Evolutionary conservation across 2,113 vertebrate genomes (phyloP).

Genomic region (Phoxinus phoxinus): DNA sequence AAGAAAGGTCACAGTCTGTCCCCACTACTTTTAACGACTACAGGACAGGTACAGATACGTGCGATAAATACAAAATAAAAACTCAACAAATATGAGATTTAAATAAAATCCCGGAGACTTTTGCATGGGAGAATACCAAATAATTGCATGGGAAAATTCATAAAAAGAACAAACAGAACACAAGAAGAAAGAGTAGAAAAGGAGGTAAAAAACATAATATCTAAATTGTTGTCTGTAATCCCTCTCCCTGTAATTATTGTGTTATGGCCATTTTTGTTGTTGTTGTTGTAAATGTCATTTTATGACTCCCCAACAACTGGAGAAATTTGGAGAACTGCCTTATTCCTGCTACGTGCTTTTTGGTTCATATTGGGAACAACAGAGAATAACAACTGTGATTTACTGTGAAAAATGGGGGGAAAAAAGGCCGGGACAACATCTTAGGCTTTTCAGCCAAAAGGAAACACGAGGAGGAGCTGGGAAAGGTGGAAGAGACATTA

Average conservation of each 20-base stretch:
- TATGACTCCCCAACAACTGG: slow-evolving; percentile 12
- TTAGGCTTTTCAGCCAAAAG: slow-evolving; percentile 29
- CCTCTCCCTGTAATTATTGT: neutral
- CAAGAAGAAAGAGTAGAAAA: neutral
- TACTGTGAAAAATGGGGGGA: neutral
- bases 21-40: neutral
- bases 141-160: neutral
- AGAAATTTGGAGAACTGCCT: neutral
- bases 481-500: slow-evolving; percentile 50
- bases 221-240: neutral
- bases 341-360: neutral
- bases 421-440: neutral
- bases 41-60: neutral
- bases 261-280: neutral
- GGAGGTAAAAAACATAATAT: neutral
- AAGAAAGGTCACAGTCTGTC: slow-evolving; percentile 14
- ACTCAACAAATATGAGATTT: neutral
- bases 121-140: neutral
- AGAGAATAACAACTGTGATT: neutral
- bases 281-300: neutral
- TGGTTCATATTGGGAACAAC: neutral
- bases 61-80: neutral
- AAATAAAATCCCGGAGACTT: neutral
- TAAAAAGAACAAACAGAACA: neutral
- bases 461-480: slow-evolving; percentile 35